phyloP scores from a whole-genome alignment of 2,888 invertebrate genomes.

The Caenorhabditis sp. region DNA sequence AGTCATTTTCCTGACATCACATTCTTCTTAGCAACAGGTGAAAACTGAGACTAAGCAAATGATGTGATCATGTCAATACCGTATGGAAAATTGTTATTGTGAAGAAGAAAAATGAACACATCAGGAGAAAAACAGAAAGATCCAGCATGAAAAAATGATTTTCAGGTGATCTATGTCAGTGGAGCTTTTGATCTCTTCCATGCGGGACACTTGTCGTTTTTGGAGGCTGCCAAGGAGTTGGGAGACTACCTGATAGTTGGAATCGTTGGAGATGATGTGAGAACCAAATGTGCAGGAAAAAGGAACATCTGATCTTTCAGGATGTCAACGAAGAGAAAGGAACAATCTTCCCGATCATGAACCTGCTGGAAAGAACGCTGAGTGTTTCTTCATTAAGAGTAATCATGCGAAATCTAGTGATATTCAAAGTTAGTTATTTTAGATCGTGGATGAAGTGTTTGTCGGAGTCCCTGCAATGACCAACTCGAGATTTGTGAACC shows the following conservation, averaged over 20 bases:
- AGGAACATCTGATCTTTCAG: constrained; percentile 18
- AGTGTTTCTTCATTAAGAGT: constrained; percentile 92
- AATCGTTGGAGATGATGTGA: constrained; percentile 85
- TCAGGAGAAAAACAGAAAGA: background rate
- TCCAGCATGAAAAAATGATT: background rate
- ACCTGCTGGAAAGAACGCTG: constrained; percentile 96
- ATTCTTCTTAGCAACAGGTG: constrained; percentile 23
- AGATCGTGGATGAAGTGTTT: constrained; percentile 98
- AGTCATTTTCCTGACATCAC: constrained; percentile 21
- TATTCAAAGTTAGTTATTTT: constrained; percentile 69
- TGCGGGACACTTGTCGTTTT: constrained; percentile 96
- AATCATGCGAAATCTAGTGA: background rate
- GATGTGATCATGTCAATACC: constrained; percentile 30
- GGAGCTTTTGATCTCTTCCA: constrained; percentile 99
- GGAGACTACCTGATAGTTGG: constrained; percentile 96
- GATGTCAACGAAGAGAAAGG: constrained; percentile 84
- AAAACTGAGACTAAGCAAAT: constrained; percentile 14
- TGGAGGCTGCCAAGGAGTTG: constrained; percentile 91
- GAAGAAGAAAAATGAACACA: background rate
- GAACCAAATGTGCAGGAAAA: background rate
- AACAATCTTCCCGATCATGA: constrained; percentile 99
- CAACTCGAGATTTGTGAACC: constrained; percentile 93
- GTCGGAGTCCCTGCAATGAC: constrained; percentile 98
- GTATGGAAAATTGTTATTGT: constrained; percentile 40
- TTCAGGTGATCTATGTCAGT: constrained; percentile 92